Conservation (phyloP, 2,113 vertebrate genomes). For the Psophia crepitans region DNA sequence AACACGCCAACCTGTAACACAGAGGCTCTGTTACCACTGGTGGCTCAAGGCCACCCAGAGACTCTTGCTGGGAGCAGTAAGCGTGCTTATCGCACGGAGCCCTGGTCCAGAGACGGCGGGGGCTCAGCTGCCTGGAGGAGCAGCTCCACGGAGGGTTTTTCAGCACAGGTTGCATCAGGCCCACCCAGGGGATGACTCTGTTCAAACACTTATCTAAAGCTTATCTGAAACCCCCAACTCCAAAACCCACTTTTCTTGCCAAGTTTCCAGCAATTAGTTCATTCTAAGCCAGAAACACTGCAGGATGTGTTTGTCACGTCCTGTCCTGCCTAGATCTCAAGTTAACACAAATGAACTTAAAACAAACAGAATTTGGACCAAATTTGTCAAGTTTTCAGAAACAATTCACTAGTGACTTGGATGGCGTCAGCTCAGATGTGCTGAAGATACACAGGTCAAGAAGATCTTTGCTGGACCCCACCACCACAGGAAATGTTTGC, state of each 20-base stretch:
- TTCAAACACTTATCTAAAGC: not conserved
- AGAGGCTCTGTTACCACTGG: not conserved
- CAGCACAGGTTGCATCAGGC: not conserved
- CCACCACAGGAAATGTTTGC: not conserved
- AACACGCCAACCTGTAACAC: not conserved
- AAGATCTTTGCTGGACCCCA: not conserved
- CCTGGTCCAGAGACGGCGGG: not conserved
- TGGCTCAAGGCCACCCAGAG: constrained; percentile 13
- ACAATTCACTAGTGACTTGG: not conserved
- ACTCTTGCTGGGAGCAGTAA: not conserved
- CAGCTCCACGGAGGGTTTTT: not conserved
- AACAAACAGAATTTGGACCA: not conserved
- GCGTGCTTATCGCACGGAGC: not conserved
- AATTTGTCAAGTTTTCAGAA: not conserved
- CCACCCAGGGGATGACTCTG: not conserved
- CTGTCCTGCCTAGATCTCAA: constrained; percentile 6
- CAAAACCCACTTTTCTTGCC: constrained; percentile 11
- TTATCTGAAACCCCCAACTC: constrained; percentile 15
- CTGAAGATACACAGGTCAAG: not conserved
- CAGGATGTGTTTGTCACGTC: constrained; percentile 60
- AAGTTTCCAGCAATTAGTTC: constrained; percentile 50
- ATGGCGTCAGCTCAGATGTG: not conserved
- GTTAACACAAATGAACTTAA: not conserved
- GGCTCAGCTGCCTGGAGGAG: not conserved
- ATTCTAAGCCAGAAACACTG: not conserved